A percentile compares a stretch with the other conserved stretches of the same genome.
Conservation (phyloP, 2,113 vertebrate species). For the Oriolus oriolus region DNA sequence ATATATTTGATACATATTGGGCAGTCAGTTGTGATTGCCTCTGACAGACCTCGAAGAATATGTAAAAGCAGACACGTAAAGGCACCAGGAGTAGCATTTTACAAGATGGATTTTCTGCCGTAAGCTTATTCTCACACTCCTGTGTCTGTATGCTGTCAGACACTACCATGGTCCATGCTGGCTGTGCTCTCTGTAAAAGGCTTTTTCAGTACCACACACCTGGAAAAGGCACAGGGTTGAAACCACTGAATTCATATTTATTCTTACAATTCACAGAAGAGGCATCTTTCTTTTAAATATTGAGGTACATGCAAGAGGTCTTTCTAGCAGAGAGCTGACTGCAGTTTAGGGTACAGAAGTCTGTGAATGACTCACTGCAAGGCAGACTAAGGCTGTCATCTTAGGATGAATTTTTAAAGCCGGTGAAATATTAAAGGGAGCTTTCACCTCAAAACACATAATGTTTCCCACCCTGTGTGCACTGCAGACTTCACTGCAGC, state of each 20-base stretch:
- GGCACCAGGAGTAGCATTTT: not conserved
- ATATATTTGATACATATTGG: not conserved
- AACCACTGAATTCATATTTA: not conserved
- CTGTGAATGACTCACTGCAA: not conserved
- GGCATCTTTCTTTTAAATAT: not conserved
- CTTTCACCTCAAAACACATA: conserved; percentile 6
- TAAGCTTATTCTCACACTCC: not conserved
- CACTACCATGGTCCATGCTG: not conserved
- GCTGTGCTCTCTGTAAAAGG: not conserved
- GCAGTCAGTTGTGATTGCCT: not conserved
- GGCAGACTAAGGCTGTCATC: not conserved
- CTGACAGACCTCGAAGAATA: not conserved
- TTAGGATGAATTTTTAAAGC: conserved; percentile 32
- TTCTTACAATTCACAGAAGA: not conserved
- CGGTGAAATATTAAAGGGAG: conserved; percentile 40
- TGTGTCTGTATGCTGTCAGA: not conserved
- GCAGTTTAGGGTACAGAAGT: not conserved
- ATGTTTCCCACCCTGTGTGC: not conserved
- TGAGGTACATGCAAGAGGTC: not conserved
- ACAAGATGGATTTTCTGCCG: not conserved
- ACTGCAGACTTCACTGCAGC: not conserved
- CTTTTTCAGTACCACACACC: not conserved
- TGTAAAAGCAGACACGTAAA: not conserved
- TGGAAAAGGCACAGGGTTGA: not conserved
- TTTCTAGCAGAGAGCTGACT: not conserved